phyloP scores from a whole-genome alignment of 2,888 invertebrate genomes.

The Petrolisthes cinctipes region DNA sequence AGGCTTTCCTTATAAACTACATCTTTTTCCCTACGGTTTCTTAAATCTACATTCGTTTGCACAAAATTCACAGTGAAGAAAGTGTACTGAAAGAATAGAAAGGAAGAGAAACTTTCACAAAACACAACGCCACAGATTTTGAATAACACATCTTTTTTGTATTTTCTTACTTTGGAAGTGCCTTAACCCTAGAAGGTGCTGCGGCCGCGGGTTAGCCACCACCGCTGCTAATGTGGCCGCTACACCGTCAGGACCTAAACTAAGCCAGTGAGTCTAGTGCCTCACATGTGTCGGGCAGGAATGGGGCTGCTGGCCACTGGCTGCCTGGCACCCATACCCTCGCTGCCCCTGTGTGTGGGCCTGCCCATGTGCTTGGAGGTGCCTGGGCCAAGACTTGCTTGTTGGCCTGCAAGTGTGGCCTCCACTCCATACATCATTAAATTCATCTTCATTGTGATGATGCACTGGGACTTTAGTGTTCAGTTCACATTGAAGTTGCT shows the following conservation, averaged over 20 bases:
- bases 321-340: not conserved
- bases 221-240: conserved; percentile 44
- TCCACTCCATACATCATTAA: not conserved
- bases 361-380: not conserved
- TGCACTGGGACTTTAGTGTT: conserved; percentile 40
- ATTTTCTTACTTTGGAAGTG: conserved; percentile 60
- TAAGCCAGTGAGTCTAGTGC: conserved; percentile 50
- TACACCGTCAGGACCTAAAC: conserved; percentile 53
- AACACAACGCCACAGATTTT: conserved; percentile 61
- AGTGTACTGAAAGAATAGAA: conserved; percentile 55
- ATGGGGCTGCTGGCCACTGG: conserved; percentile 20
- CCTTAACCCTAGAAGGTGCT: conserved; percentile 54
- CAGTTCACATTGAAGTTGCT: conserved; percentile 48
- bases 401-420: conserved; percentile 17
- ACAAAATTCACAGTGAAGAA: conserved; percentile 63
- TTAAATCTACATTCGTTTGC: conserved; percentile 63
- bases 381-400: not conserved
- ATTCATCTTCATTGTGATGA: conserved; percentile 24
- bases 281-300: conserved; percentile 36
- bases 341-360: conserved; percentile 15
- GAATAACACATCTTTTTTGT: conserved; percentile 60
- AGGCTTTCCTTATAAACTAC: conserved; percentile 54
- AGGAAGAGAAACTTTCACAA: conserved; percentile 56
- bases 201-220: conserved; percentile 20
- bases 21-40: conserved; percentile 54